Base-by-base conservation (phyloP, 2,797 vertebrate genomes). In the Halcyon leucocephala region DNA sequence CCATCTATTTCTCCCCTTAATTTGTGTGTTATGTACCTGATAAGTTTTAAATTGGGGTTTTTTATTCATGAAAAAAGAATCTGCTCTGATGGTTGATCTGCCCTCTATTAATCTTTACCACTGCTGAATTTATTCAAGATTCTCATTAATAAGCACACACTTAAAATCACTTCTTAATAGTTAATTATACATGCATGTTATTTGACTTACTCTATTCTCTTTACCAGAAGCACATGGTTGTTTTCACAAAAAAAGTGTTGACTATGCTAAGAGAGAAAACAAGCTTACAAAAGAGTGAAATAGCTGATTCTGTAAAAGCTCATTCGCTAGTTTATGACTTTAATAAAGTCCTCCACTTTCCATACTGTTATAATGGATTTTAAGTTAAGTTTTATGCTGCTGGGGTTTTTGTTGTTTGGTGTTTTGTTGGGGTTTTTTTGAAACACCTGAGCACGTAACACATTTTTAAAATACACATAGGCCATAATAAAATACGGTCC, bases 21-120 rank as follows among this genome's bases (percentile, higher is more conserved):
- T 97, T 96, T 96, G 94, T 87, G 84, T 65, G 94, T 81, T 96
- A 95, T 90, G 91, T 96, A 97, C 91, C 93, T 94, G 91, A 97
- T 96, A 94, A 94, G 93, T 94, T 94, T 96, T 91, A 95, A 84
- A 96, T 90, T 86, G 88, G 60, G 92, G 90, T 83, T 87, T 97
- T 97, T 94, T 95, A 93, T 95, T 94, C 69, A 70, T 39, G 41
- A 76, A 92, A 96, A 93, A 92, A 74, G 69, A 82, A 92, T 85
- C 51, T 10, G 1, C 57, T 82, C 39, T 70, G 74, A 89, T 13
- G 18, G 70, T 12, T 62, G 19, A 65, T 95, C 52, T 90, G 78
- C 84, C 62, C 57, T 65, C 72, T 82, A 26, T 51, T 84, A 60
- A 44, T 69, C 90, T 89, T n/a, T 93, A 61, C 89, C 57, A 28